phyloP scores from a whole-genome alignment of 2,113 vertebrate genomes.

The Cheirogaleus medius region DNA sequence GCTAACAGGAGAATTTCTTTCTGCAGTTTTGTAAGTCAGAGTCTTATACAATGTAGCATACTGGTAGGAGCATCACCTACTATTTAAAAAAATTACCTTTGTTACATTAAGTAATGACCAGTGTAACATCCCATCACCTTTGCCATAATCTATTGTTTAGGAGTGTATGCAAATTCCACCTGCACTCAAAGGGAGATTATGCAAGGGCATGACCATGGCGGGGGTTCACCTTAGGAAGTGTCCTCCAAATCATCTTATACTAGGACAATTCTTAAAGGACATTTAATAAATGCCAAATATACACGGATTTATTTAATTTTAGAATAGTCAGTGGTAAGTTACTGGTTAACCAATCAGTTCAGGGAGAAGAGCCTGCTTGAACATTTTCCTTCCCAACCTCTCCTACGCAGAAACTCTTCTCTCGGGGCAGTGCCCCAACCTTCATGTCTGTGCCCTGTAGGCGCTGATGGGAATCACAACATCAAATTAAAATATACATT shows the following conservation, averaged over 20 bases:
- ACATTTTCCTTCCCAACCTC: background rate
- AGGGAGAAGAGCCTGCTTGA: background rate
- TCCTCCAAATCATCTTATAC: background rate
- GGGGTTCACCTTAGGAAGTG: background rate
- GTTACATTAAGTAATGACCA: background rate
- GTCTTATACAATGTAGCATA: background rate
- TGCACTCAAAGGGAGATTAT: background rate
- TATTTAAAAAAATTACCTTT: background rate
- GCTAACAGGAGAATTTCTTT: background rate
- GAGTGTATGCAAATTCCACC: background rate
- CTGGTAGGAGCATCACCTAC: background rate
- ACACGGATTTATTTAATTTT: background rate
- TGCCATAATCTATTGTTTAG: background rate
- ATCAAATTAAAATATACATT: conserved; percentile 64
- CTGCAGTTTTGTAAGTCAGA: background rate
- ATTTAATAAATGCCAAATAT: background rate
- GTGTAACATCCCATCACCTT: background rate
- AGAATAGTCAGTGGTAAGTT: background rate
- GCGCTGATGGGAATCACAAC: conserved; percentile 50
- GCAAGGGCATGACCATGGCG: background rate
- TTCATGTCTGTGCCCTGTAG: background rate
- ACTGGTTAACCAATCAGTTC: background rate
- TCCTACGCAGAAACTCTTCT: background rate
- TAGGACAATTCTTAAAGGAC: background rate
- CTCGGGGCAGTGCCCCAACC: background rate